Base-by-base conservation (phyloP, 1,140 invertebrate species). In the Rhynchophorus ferrugineus region DNA sequence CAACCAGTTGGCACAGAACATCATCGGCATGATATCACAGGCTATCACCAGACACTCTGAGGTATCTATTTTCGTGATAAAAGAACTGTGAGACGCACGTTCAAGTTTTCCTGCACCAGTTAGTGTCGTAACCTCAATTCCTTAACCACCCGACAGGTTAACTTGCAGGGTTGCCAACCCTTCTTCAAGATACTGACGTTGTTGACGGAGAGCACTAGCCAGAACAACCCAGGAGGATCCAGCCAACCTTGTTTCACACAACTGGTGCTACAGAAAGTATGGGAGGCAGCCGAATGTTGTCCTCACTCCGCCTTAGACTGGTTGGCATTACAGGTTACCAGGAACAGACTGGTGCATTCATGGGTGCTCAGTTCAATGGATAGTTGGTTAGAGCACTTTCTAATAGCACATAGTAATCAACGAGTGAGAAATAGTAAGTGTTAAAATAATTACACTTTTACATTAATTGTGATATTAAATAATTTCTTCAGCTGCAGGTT, bases 241-340 rank as follows among this genome's bases (percentile, higher is more conserved):
- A 89, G 88, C 1, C 71, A 92, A 62, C 89, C 90, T 0, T 87
- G 87, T 63, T 95, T 93, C 72, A 91, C 89, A 0, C 88, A 92
- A 64, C 74, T 93, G 21, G 85, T 93, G 47, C 72, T 95, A 41
- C 82, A 84, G 43, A 80, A 87, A 13, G 85, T 95, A 39, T 94
- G 91, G 89, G 91, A 95, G 69, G 87, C 86, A 1, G 87, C 88
- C 3, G 87, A 94, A 64, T 84, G 85, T 55, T 91, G 89, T 57
- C 89, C 91, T 2, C 88, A 92, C 68, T 86, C 87, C 13, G 89
- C 89, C 36, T 74, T 96, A 2, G 92, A 95, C 64, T 96, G 92
- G 92, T 73, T 96, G 18, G 86, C 90, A 2, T 69, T 87, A 35
- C 84, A 86, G 73, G 81, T 77, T 2, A 88, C 90, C 0, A 76